A percentile compares a stretch with the other conserved stretches of the same genome.
These are phyloP conservation scores for Ceryle rudis DNA, from an alignment of 2,797 vertebrate species.

Conservation along the genomic window DNA sequence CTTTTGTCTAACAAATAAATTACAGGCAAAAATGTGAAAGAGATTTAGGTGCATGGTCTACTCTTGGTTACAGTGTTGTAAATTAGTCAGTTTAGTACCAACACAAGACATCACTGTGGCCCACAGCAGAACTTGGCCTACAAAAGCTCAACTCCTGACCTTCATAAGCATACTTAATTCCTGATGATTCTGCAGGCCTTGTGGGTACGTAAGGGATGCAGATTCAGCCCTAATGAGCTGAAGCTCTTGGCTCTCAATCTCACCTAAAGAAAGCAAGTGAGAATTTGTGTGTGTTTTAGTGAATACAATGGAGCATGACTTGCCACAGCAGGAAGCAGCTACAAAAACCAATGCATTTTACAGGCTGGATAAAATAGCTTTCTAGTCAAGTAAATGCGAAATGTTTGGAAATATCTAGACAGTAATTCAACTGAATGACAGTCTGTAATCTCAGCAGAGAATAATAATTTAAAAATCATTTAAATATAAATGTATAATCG, in stretches of 20 bases:
- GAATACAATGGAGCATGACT: not conserved
- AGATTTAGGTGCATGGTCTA: not conserved
- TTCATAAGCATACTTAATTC: not conserved
- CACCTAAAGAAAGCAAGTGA: not conserved
- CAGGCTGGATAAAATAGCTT: not conserved
- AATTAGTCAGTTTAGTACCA: not conserved
- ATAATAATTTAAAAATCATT: not conserved
- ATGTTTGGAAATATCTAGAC: not conserved
- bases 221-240: not conserved
- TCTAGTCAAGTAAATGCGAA: not conserved
- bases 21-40: not conserved
- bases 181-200: not conserved
- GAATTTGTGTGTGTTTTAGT: not conserved
- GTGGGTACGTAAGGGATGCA: not conserved
- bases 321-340: not conserved
- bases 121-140: not conserved
- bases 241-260: not conserved
- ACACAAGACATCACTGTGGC: not conserved
- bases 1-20: conserved; percentile 9
- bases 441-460: conserved; percentile 2
- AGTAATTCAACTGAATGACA: not conserved
- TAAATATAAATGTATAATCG: conserved; percentile 7
- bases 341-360: not conserved
- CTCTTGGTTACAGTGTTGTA: not conserved
- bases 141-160: not conserved